These are phyloP conservation scores for Folsomia manolachei DNA, from an alignment of 2,888 invertebrate genomes.

Conservation along the genomic window DNA sequence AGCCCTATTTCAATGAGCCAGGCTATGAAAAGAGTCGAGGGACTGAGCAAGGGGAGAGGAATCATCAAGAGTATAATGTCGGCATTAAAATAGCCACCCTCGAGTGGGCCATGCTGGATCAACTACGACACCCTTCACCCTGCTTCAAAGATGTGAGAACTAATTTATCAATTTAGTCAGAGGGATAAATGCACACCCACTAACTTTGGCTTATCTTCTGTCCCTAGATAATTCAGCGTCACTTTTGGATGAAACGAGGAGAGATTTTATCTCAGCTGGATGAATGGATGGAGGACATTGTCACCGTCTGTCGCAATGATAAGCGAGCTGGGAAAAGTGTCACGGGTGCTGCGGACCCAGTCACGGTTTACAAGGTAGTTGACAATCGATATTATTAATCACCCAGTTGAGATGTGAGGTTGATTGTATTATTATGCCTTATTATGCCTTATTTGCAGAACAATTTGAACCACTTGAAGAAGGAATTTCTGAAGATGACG, in stretches of 20 bases:
- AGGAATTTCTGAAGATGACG: conserved; percentile 78
- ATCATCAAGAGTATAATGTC: conserved; percentile 89
- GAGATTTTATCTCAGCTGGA: conserved; percentile 87
- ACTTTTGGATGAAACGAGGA: conserved; percentile 90
- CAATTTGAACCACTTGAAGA: conserved; percentile 77
- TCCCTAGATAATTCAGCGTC: conserved; percentile 83
- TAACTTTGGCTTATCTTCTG: background rate
- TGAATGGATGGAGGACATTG: conserved; percentile 77
- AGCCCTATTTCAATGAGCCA: conserved; percentile 93
- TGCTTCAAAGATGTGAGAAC: conserved; percentile 78
- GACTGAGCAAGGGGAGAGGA: conserved; percentile 81
- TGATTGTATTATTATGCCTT: background rate
- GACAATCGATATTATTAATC: background rate
- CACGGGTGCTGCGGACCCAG: conserved; percentile 46
- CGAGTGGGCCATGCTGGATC: conserved; percentile 95
- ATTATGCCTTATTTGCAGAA: conserved; percentile 59
- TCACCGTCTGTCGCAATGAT: conserved; percentile 73
- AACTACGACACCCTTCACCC: conserved; percentile 80
- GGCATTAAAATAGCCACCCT: conserved; percentile 93
- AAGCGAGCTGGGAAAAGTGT: conserved; percentile 63
- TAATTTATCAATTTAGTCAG: background rate
- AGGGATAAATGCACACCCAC: background rate
- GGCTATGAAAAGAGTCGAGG: conserved; percentile 88
- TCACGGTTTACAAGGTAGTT: conserved; percentile 50
- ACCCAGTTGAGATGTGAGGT: too few relatives aligned